These are phyloP conservation scores for Ptilorrhoa leucosticta DNA, from an alignment of 2,113 vertebrate species.

Conservation along the genomic window DNA sequence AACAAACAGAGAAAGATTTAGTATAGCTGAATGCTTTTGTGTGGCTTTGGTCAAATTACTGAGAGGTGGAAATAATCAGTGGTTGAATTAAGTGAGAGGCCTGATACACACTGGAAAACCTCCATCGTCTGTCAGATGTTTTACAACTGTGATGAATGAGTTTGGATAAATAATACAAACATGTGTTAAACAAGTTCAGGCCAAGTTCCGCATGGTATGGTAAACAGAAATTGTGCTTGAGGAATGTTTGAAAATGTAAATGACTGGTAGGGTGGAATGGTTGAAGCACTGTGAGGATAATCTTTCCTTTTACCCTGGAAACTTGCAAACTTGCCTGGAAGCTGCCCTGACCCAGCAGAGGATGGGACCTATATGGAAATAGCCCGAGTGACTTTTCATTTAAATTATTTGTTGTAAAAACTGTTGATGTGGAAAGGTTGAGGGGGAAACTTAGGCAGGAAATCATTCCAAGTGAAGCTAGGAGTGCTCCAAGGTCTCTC, in stretches of 20 bases:
- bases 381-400: background rate
- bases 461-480: background rate
- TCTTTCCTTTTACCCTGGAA: background rate
- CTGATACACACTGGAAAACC: slow-evolving; percentile 26
- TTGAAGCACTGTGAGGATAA: background rate
- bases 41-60: slow-evolving; percentile 36
- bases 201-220: background rate
- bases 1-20: background rate
- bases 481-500: background rate
- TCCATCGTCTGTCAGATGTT: slow-evolving; percentile 12
- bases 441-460: background rate
- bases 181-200: slow-evolving; percentile 43
- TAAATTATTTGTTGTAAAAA: background rate
- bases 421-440: background rate
- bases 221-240: slow-evolving; percentile 43
- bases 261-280: background rate
- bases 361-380: background rate
- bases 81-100: background rate
- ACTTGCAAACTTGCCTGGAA: background rate
- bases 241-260: slow-evolving; percentile 37
- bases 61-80: slow-evolving; percentile 23
- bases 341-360: background rate
- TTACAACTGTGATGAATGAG: slow-evolving; percentile 46
- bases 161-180: slow-evolving; percentile 29
- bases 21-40: background rate